Conservation (phyloP, 2,888 invertebrate genomes). For the Coecobrya sp. region DNA sequence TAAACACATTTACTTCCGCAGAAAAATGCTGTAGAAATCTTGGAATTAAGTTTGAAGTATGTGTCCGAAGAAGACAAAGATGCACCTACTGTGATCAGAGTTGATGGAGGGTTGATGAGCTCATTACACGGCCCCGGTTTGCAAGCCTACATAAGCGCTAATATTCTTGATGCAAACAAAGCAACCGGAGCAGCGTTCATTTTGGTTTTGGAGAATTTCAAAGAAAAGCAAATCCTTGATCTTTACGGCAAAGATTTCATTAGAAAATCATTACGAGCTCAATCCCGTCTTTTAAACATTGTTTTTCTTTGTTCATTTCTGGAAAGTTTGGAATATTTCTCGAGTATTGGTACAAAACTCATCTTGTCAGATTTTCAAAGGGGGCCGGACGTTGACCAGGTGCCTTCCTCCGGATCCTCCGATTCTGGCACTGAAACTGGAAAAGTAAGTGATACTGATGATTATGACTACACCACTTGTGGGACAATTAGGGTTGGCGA, state of each 20-base stretch:
- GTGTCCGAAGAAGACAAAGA: too few relatives aligned
- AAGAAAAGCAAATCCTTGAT: neutral
- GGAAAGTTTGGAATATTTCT: neutral
- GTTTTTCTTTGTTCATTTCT: neutral
- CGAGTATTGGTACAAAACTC: neutral
- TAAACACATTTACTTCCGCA: too few relatives aligned
- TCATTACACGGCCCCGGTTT: neutral
- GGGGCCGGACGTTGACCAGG: neutral
- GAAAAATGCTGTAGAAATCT: too few relatives aligned
- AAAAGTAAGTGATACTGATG: too few relatives aligned
- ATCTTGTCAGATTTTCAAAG: neutral
- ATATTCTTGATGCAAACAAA: neutral
- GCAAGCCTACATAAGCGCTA: neutral
- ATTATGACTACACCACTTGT: too few relatives aligned
- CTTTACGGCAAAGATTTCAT: neutral
- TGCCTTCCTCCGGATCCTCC: neutral
- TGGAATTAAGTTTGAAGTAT: too few relatives aligned
- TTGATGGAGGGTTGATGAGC: too few relatives aligned
- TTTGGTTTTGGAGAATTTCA: neutral
- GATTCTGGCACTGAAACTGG: too few relatives aligned
- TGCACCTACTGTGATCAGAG: too few relatives aligned
- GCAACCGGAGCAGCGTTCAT: neutral
- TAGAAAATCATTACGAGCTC: neutral
- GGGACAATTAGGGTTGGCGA: too few relatives aligned
- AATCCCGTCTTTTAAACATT: neutral